Conservation (phyloP, 2,888 invertebrate species). For the Anthoptus insignis region DNA sequence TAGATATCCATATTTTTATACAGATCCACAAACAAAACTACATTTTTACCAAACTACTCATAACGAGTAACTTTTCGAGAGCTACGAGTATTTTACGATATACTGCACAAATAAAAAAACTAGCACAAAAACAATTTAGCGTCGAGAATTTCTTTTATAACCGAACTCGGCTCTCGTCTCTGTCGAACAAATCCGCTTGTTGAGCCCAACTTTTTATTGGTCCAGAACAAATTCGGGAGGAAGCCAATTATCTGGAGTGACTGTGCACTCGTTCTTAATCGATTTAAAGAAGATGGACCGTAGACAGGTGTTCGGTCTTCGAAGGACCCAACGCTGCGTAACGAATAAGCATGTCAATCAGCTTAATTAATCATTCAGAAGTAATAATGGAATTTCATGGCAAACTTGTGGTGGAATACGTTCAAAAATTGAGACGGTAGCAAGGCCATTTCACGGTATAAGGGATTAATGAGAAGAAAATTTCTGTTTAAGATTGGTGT, state of each 20-base stretch:
- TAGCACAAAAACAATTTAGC: slow-evolving; percentile 28
- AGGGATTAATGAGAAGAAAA: slow-evolving; percentile 17
- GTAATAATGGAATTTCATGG: slow-evolving; percentile 63
- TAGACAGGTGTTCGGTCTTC: slow-evolving; percentile 71
- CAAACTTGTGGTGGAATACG: slow-evolving; percentile 41
- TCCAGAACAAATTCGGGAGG: slow-evolving; percentile 69
- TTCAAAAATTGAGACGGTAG: slow-evolving; percentile 33
- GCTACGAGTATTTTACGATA: too few species aligned
- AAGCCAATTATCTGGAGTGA: slow-evolving; percentile 81
- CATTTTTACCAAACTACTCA: too few species aligned
- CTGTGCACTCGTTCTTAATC: slow-evolving; percentile 75
- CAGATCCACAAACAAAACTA: too few species aligned
- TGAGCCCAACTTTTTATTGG: slow-evolving; percentile 44
- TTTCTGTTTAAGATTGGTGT: slow-evolving; percentile 12
- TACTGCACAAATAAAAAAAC: slow-evolving; percentile 11
- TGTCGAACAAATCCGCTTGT: slow-evolving; percentile 32
- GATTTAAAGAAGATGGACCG: slow-evolving; percentile 67
- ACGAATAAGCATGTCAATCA: slow-evolving; percentile 80
- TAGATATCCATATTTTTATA: too few species aligned
- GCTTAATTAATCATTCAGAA: slow-evolving; percentile 80
- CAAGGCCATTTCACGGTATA: slow-evolving; percentile 21
- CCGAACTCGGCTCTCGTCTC: slow-evolving; percentile 23
- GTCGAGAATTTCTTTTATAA: slow-evolving; percentile 28
- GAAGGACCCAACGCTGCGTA: slow-evolving; percentile 73
- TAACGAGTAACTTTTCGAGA: too few species aligned